phyloP scores from a whole-genome alignment of 2,113 vertebrate genomes.

The Pedionomus torquatus region DNA sequence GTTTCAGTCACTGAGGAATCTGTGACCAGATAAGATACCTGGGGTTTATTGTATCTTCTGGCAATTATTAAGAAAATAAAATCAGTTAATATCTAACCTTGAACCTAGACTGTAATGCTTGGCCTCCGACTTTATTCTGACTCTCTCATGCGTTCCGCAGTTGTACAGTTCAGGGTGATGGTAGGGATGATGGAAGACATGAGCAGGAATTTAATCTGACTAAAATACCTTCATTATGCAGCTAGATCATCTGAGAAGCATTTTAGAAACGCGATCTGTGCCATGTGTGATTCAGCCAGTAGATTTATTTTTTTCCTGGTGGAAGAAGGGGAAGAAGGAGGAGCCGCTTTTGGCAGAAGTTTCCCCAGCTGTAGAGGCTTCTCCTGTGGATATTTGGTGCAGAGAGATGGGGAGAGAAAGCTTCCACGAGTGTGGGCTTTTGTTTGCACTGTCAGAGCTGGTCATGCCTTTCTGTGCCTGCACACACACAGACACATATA shows the following conservation, averaged over 20 bases:
- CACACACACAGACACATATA: not conserved
- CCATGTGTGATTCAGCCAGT: not conserved
- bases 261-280: not conserved
- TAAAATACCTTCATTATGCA: not conserved
- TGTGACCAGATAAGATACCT: slow-evolving; percentile 56
- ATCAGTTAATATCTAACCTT: slow-evolving; percentile 70
- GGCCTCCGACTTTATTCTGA: not conserved
- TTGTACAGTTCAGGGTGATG: not conserved
- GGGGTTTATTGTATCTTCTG: slow-evolving; percentile 52
- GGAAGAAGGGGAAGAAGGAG: not conserved
- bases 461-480: fast-evolving
- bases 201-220: not conserved
- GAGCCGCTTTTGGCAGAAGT: not conserved
- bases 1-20: slow-evolving; percentile 41
- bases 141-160: not conserved
- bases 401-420: not conserved
- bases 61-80: slow-evolving; percentile 70
- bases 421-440: not conserved
- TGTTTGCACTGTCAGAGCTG: not conserved
- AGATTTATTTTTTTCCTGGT: not conserved
- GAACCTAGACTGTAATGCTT: not conserved
- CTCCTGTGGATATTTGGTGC: not conserved
- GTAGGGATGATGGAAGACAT: not conserved
- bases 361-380: not conserved
- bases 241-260: not conserved